These are phyloP conservation scores for Hypotaenidia philippensis DNA, from an alignment of 2,797 vertebrate genomes.

Conservation along the genomic window DNA sequence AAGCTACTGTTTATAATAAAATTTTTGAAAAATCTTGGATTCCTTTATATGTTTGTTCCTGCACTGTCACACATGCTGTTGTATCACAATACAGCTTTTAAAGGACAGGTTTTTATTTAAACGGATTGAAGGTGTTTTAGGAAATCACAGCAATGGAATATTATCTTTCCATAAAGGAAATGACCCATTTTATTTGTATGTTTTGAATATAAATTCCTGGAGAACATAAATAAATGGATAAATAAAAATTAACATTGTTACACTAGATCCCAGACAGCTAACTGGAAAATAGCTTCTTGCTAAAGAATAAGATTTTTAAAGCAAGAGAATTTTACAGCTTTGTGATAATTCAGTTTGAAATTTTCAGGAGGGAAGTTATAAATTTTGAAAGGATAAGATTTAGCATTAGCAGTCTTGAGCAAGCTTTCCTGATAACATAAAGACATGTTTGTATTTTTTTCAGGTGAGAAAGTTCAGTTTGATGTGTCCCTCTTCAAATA, in stretches of 20 bases:
- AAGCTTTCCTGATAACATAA: background rate
- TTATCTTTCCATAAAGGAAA: background rate
- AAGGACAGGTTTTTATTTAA: background rate
- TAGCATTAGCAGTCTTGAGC: background rate
- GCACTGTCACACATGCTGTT: background rate
- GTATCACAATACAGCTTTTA: background rate
- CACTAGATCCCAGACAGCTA: background rate
- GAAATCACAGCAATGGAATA: background rate
- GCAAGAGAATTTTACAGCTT: background rate
- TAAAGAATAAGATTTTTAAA: background rate
- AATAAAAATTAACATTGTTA: background rate
- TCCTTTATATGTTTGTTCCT: background rate
- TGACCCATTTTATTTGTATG: background rate
- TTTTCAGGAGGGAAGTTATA: background rate
- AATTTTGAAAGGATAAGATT: background rate
- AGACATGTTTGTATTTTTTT: background rate
- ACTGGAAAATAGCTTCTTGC: background rate
- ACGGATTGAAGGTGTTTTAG: background rate
- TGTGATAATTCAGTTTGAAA: background rate
- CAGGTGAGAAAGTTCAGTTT: background rate
- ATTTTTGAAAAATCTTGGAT: background rate
- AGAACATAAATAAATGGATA: background rate
- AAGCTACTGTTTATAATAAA: background rate
- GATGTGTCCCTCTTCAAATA: background rate
- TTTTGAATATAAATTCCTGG: background rate